phyloP scores from a whole-genome alignment of 1,140 invertebrate species.

The Drosophila takahashii region DNA sequence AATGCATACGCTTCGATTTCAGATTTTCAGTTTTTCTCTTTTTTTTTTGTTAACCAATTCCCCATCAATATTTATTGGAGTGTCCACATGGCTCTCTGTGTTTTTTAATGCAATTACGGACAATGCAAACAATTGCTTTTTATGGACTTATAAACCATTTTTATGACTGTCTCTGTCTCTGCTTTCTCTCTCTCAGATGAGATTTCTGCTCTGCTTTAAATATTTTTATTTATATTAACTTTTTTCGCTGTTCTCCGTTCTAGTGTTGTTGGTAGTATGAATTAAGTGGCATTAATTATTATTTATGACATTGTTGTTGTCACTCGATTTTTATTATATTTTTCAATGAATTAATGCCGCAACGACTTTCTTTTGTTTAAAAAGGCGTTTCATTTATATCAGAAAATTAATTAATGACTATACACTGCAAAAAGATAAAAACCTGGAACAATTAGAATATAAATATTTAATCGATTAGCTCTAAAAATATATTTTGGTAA shows the following conservation, averaged over 20 bases:
- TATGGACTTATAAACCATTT: slow-evolving; percentile 61
- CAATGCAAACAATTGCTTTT: slow-evolving; percentile 69
- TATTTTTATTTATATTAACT: slow-evolving; percentile 49
- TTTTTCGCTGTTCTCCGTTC: slow-evolving; percentile 10
- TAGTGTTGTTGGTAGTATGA: slow-evolving; percentile 15
- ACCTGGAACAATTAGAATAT: neutral
- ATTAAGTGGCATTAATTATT: slow-evolving; percentile 72
- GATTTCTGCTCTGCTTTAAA: slow-evolving; percentile 38
- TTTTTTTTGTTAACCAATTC: slow-evolving; percentile 17
- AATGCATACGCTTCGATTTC: slow-evolving; percentile 58
- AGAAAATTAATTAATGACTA: slow-evolving; percentile 65
- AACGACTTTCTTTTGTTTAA: slow-evolving; percentile 46
- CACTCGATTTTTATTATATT: slow-evolving; percentile 60
- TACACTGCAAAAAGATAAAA: neutral
- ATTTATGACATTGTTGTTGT: slow-evolving; percentile 68
- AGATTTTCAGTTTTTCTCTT: neutral
- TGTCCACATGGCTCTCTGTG: slow-evolving; percentile 31
- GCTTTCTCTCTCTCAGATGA: slow-evolving; percentile 11
- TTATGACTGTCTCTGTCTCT: slow-evolving; percentile 46
- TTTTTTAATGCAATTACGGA: slow-evolving; percentile 77
- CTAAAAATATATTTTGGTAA: too few relatives aligned
- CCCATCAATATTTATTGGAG: slow-evolving; percentile 52
- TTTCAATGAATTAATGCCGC: slow-evolving; percentile 56
- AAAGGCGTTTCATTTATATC: slow-evolving; percentile 14
- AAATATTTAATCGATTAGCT: too few relatives aligned